These are phyloP conservation scores for Pilophorus perplexus DNA, from an alignment of 2,888 invertebrate species.

Conservation along the genomic window DNA sequence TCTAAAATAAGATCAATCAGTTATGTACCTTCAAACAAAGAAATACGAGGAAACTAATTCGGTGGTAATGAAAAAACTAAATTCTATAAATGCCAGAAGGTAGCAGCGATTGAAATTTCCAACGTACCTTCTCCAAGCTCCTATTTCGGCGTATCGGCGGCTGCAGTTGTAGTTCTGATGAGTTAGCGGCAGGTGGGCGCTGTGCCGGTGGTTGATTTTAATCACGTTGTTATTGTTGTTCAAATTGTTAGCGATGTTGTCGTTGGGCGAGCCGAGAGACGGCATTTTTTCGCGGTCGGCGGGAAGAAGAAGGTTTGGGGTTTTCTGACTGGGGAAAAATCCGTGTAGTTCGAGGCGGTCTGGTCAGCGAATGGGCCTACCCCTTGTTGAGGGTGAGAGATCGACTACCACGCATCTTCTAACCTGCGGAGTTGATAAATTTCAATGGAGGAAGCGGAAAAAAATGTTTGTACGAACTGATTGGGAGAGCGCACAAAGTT, in stretches of 20 bases:
- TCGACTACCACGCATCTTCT: conserved; percentile 29
- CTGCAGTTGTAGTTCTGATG: conserved; percentile 54
- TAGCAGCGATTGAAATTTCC: neutral
- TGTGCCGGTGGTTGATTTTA: conserved; percentile 55
- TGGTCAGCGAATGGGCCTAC: neutral
- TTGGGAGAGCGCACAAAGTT: too few species aligned
- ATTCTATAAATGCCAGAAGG: too few species aligned
- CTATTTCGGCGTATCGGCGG: conserved; percentile 61
- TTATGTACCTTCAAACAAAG: too few species aligned
- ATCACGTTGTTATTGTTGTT: conserved; percentile 59
- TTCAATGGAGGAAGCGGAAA: too few species aligned
- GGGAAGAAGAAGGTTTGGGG: neutral
- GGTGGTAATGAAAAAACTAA: too few species aligned
- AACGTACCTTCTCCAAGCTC: conserved; percentile 55
- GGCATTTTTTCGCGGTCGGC: conserved; percentile 42
- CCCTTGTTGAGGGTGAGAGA: conserved; percentile 22
- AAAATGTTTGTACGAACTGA: too few species aligned
- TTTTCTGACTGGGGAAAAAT: neutral
- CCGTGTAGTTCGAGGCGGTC: neutral
- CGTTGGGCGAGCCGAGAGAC: conserved; percentile 45
- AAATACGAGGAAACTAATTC: too few species aligned
- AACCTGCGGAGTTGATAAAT: conserved; percentile 3
- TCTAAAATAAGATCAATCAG: too few species aligned
- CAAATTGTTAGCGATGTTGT: conserved; percentile 41
- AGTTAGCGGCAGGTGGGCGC: conserved; percentile 54